Conservation (phyloP, 2,797 vertebrate species). For the Macropus fuliginosus region DNA sequence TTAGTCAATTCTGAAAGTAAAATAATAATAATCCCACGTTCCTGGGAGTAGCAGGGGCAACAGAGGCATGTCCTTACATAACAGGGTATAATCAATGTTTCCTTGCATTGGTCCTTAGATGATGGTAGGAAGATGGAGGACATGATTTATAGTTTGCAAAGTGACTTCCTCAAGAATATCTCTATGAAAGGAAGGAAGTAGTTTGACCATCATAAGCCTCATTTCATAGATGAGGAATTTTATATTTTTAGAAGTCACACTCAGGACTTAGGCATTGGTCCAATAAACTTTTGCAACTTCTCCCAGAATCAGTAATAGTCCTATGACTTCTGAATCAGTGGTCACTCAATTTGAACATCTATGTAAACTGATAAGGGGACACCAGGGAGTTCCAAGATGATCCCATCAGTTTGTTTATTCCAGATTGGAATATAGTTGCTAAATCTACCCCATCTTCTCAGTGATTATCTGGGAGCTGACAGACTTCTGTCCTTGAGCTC, state of each 20-base stretch:
- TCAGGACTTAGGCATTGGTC: not conserved
- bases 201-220: not conserved
- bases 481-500: not conserved
- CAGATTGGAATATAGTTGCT: not conserved
- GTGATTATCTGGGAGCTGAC: not conserved
- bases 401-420: not conserved
- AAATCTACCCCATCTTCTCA: not conserved
- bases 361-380: not conserved
- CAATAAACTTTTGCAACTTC: not conserved
- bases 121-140: not conserved
- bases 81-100: not conserved
- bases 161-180: not conserved
- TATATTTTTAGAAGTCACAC: not conserved
- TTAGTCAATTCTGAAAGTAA: not conserved
- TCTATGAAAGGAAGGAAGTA: not conserved
- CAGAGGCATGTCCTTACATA: not conserved
- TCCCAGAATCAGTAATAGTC: not conserved
- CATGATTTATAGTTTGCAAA: not conserved
- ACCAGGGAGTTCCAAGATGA: not conserved
- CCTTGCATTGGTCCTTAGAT: not conserved
- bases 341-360: not conserved
- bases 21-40: not conserved
- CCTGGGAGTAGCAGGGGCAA: not conserved
- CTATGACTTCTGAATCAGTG: not conserved
- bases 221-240: not conserved